phyloP scores from a whole-genome alignment of 2,797 vertebrate genomes.

The Saxicola maurus region DNA sequence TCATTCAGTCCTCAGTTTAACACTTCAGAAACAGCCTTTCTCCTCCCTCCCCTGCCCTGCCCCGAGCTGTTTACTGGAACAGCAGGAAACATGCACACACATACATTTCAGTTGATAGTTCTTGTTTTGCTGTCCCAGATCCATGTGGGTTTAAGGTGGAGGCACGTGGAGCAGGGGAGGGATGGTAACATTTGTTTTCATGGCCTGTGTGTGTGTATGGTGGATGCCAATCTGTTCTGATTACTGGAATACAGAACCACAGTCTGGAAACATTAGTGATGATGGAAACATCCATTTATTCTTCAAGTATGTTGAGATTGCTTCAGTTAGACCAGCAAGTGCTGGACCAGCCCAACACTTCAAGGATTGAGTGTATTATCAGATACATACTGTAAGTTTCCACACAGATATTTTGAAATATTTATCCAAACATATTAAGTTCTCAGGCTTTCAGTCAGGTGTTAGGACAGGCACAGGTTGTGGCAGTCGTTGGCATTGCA shows the following conservation, averaged over 20 bases:
- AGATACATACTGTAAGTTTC: background rate
- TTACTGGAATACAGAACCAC: background rate
- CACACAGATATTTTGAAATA: background rate
- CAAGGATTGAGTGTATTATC: background rate
- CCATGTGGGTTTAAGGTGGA: rapidly evolving
- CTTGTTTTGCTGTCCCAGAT: background rate
- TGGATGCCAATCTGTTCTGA: background rate
- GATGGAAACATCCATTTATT: background rate
- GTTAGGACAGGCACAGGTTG: background rate
- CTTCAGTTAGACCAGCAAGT: background rate
- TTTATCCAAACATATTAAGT: background rate
- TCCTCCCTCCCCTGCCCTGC: background rate
- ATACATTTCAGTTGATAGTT: background rate
- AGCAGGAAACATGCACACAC: background rate
- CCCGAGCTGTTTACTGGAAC: background rate
- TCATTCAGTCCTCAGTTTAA: slow-evolving; percentile 9
- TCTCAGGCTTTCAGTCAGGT: background rate
- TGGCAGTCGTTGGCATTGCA: background rate
- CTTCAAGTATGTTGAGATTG: background rate
- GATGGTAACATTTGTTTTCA: background rate
- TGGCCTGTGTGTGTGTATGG: background rate
- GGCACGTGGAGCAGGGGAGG: background rate
- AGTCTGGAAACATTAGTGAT: background rate
- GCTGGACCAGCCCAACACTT: background rate
- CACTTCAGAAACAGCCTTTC: slow-evolving; percentile 12